A percentile compares a stretch with the other conserved stretches of the same genome.
Evolutionary conservation across 2,888 invertebrate species (phyloP).

Genomic region (Agrotis exclamationis): DNA sequence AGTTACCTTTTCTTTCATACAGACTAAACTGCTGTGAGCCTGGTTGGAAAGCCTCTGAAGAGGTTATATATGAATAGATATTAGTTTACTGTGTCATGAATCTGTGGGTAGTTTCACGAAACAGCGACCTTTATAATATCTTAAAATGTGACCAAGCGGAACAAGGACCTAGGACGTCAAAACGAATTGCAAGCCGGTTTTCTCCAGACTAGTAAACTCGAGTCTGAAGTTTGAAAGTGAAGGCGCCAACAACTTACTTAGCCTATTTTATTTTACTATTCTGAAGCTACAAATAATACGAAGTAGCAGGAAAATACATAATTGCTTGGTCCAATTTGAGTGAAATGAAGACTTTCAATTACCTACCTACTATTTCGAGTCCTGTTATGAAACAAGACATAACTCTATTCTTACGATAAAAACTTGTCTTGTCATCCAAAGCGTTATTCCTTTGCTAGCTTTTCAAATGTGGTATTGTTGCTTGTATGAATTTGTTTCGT

Average conservation of each 20-base stretch:
- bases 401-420: no score
- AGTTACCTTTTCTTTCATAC: not conserved
- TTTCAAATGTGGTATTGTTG: not conserved
- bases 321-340: not conserved
- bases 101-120: not conserved
- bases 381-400: not conserved
- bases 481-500: not conserved
- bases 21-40: not conserved
- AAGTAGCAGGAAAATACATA: slow-evolving; percentile 1
- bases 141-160: slow-evolving; percentile 6
- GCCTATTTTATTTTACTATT: slow-evolving; percentile 11
- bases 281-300: slow-evolving; percentile 7
- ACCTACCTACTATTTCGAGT: not conserved
- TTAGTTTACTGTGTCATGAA: not conserved
- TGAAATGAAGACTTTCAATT: not conserved
- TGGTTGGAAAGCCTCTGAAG: not conserved
- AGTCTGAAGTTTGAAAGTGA: slow-evolving; percentile 16
- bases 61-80: not conserved
- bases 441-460: not conserved
- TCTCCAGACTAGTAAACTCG: slow-evolving; percentile 2
- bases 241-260: slow-evolving; percentile 4
- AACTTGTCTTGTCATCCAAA: not conserved
- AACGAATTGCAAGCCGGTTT: slow-evolving; percentile 21
- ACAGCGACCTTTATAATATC: not conserved
- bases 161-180: slow-evolving; percentile 9